Evolutionary conservation across 2,888 invertebrate genomes (phyloP).

Genomic region (Gymnoscelis rufifasciata): DNA sequence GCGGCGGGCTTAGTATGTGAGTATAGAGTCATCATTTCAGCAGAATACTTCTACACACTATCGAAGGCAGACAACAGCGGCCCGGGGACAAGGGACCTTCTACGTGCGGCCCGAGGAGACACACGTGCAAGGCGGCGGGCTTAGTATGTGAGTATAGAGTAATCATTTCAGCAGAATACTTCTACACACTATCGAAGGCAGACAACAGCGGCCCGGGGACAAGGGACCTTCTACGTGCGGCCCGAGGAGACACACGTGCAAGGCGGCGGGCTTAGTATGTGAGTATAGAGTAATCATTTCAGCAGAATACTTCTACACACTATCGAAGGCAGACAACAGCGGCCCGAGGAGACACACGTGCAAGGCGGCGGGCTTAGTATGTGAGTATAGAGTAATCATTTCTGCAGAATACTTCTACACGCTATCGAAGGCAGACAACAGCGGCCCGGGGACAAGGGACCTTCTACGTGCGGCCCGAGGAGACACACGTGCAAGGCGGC

Average conservation of each 20-base stretch:
- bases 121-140: not conserved
- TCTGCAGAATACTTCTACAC: constrained; percentile 33
- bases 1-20: constrained; percentile 53
- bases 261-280: not conserved
- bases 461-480: not conserved
- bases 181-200: constrained; percentile 42
- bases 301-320: too few relatives aligned
- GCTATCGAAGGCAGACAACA: constrained; percentile 34
- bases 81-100: not conserved
- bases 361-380: not conserved
- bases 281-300: too few relatives aligned
- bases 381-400: not conserved
- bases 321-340: too few relatives aligned
- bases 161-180: constrained; percentile 13
- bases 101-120: not conserved
- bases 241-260: not conserved
- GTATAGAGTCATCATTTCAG: too few relatives aligned
- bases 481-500: not conserved
- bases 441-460: not conserved
- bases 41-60: constrained; percentile 45
- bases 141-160: not conserved
- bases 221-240: not conserved
- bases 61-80: too few relatives aligned
- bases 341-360: not conserved
- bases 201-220: not conserved